Conservation (phyloP, 2,113 vertebrate species). For the Tenrec ecaudatus region DNA sequence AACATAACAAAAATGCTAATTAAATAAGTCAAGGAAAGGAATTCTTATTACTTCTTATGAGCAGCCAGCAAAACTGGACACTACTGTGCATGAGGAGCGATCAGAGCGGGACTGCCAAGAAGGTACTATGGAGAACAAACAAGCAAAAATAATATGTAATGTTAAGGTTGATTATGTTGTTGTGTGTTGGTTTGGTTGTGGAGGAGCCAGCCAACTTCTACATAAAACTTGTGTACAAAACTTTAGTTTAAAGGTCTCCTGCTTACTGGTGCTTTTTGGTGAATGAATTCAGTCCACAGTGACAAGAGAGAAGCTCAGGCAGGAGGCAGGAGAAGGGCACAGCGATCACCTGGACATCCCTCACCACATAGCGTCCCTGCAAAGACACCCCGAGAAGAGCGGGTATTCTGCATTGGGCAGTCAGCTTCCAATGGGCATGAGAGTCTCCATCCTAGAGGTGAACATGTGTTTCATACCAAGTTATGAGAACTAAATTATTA, state of each 20-base stretch:
- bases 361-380: neutral
- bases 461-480: neutral
- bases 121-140: neutral
- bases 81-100: too few relatives aligned
- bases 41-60: neutral
- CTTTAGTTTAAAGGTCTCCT: neutral
- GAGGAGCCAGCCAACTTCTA: neutral
- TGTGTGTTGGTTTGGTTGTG: neutral
- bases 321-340: neutral
- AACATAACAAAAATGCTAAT: neutral
- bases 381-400: neutral
- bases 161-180: neutral
- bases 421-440: neutral
- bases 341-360: neutral
- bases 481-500: too few relatives aligned
- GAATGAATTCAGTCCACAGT: accelerated
- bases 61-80: neutral
- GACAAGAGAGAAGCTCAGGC: neutral
- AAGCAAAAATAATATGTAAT: neutral
- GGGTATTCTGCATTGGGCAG: neutral
- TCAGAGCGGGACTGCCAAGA: neutral
- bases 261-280: neutral
- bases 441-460: too few relatives aligned
- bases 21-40: neutral
- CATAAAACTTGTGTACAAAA: too few relatives aligned